Conservation (phyloP, 1,140 invertebrate genomes). For the Sinella curviseta region DNA sequence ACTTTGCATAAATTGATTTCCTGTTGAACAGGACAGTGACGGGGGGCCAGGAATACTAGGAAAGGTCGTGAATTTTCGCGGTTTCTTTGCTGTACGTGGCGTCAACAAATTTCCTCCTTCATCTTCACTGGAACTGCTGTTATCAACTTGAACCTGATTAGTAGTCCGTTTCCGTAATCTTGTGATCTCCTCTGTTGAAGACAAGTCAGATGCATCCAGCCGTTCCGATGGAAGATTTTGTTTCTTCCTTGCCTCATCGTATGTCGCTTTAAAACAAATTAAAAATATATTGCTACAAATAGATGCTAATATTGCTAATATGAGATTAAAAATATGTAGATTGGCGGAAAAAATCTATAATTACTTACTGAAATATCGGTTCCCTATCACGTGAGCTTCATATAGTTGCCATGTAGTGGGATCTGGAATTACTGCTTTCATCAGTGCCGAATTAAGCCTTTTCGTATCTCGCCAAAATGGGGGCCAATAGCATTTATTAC, state of each 20-base stretch:
- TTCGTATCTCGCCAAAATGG: not conserved
- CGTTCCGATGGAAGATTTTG: not conserved
- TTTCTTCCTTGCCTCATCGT: not conserved
- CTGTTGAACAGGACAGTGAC: too few species aligned
- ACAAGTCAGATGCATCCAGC: not conserved
- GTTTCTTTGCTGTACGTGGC: too few species aligned
- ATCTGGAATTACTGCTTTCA: not conserved
- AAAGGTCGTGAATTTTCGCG: too few species aligned
- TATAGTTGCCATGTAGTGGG: not conserved
- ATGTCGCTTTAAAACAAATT: not conserved
- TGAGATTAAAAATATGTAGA: not conserved
- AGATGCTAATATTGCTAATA: not conserved
- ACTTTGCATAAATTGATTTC: too few species aligned
- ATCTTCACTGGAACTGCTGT: too few species aligned
- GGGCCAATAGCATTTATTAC: not conserved
- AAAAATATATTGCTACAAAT: not conserved
- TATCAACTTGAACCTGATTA: too few species aligned
- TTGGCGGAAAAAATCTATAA: not conserved
- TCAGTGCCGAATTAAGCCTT: too few species aligned
- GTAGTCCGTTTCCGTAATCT: too few species aligned
- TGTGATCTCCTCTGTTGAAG: not conserved
- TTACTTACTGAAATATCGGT: too few species aligned
- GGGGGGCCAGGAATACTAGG: too few species aligned
- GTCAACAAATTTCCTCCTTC: too few species aligned
- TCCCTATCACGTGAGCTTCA: too few species aligned